Evolutionary conservation across 2,113 vertebrate species (phyloP).

Genomic region (Brienomyrus brachyistius): DNA sequence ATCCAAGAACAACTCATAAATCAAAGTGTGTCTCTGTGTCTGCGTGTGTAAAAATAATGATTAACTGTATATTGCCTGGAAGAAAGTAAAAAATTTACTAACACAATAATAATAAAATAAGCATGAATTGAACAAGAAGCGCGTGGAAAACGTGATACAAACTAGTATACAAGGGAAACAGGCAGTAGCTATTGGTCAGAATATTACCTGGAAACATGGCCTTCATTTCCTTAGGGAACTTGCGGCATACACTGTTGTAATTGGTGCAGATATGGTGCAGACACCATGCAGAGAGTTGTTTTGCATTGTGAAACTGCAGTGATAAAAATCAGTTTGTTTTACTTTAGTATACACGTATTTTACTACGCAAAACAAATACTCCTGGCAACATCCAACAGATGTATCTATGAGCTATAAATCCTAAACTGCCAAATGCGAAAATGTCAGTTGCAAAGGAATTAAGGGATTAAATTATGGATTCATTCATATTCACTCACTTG

Average conservation of each 20-base stretch:
- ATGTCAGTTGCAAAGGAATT: background rate
- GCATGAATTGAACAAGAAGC: background rate
- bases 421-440: background rate
- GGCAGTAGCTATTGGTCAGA: background rate
- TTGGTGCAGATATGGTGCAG: conserved; percentile 88
- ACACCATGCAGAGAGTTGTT: conserved; percentile 76
- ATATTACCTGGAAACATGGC: conserved; percentile 74
- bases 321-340: background rate
- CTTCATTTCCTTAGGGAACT: conserved; percentile 85
- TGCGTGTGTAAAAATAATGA: background rate
- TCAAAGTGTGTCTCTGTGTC: background rate
- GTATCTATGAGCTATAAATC: background rate
- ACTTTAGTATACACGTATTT: background rate
- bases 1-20: background rate
- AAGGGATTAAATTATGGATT: background rate
- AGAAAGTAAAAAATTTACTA: background rate
- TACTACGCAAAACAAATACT: background rate
- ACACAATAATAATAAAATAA: background rate
- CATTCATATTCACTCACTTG: conserved; percentile 55
- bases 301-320: conserved; percentile 75
- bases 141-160: background rate
- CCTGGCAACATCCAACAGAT: background rate
- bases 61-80: background rate
- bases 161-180: background rate
- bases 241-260: conserved; percentile 83